These are phyloP conservation scores for Tiliacea citrago DNA, from an alignment of 2,888 invertebrate genomes.

Conservation along the genomic window DNA sequence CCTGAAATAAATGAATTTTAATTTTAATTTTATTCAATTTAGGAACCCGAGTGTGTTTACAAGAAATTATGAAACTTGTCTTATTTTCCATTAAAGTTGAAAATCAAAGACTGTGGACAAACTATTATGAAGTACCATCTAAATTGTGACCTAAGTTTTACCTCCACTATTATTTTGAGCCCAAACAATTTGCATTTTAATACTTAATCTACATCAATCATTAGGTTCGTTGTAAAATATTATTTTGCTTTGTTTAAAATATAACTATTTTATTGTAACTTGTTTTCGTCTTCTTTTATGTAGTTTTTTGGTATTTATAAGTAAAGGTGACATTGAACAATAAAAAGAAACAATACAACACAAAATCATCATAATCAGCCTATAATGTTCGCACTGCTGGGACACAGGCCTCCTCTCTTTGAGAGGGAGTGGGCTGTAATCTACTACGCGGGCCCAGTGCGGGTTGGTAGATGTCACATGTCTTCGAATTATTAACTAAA, in stretches of 20 bases:
- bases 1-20: too few species aligned
- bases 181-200: constrained; percentile 38
- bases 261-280: neutral
- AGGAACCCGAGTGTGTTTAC: too few species aligned
- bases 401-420: too few species aligned
- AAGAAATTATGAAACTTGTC: neutral
- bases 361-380: too few species aligned
- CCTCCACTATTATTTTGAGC: neutral
- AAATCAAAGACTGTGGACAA: neutral
- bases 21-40: too few species aligned
- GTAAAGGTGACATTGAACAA: neutral
- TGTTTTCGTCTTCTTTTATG: neutral
- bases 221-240: constrained; percentile 29
- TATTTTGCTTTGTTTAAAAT: constrained; percentile 21
- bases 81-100: neutral
- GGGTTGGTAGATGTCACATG: too few species aligned
- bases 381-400: too few species aligned
- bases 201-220: constrained; percentile 21
- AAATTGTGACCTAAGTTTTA: constrained; percentile 9
- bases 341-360: too few species aligned
- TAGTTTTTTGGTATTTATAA: too few species aligned
- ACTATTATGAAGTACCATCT: neutral
- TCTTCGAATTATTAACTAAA: too few species aligned
- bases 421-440: too few species aligned
- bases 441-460: too few species aligned